Conservation (phyloP, 2,888 invertebrate genomes). For the Gortyna flavago region DNA sequence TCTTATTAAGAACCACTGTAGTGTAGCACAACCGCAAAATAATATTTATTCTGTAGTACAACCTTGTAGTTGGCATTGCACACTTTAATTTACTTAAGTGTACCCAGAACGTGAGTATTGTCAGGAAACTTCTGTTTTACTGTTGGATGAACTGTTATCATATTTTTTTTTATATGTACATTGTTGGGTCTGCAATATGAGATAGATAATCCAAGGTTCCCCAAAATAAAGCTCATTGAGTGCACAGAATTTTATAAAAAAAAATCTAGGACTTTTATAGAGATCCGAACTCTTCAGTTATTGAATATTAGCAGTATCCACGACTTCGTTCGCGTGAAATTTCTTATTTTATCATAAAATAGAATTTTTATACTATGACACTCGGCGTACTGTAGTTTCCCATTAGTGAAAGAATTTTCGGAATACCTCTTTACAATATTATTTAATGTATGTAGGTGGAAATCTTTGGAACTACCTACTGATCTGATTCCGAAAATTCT, state of each 20-base stretch:
- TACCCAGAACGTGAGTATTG: slow-evolving; percentile 28
- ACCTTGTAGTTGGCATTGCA: slow-evolving; percentile 58
- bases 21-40: slow-evolving; percentile 28
- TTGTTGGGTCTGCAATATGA: background rate
- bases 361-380: no score
- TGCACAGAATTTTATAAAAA: background rate
- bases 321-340: background rate
- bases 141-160: background rate
- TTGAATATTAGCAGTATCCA: background rate
- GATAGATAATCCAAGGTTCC: background rate
- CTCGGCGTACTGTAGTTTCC: no score
- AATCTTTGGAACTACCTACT: no score
- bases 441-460: no score
- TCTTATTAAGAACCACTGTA: slow-evolving; percentile 14
- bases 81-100: slow-evolving; percentile 52
- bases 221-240: background rate
- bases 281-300: background rate
- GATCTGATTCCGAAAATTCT: no score
- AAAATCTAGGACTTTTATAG: no score
- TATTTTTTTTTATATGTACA: background rate
- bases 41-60: slow-evolving; percentile 38
- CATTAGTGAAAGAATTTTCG: no score
- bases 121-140: slow-evolving; percentile 33
- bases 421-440: no score
- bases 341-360: background rate